phyloP scores from a whole-genome alignment of 2,888 invertebrate genomes.

The Eilema depressum region DNA sequence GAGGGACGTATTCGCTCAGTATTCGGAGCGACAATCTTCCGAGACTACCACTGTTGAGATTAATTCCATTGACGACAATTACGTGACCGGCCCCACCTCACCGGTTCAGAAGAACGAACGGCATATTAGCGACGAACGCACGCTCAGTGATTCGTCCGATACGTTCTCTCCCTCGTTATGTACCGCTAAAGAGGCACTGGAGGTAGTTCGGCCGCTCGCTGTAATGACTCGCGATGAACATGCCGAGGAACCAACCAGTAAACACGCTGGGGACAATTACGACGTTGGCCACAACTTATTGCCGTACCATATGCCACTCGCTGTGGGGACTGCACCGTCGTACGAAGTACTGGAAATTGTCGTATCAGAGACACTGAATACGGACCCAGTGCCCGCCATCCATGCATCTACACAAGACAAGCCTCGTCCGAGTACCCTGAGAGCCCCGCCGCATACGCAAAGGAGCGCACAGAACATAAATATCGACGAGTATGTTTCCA shows the following conservation, averaged over 20 bases:
- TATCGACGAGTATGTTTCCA: conserved; percentile 84
- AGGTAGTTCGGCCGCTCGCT: conserved; percentile 22
- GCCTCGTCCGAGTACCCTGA: conserved; percentile 31
- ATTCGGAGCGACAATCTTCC: conserved; percentile 37
- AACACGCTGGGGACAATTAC: conserved; percentile 54
- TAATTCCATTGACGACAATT: conserved; percentile 34
- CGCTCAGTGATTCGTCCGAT: conserved; percentile 60
- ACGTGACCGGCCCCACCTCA: conserved; percentile 25
- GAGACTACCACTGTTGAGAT: conserved; percentile 45
- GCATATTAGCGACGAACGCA: conserved; percentile 49
- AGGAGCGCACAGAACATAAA: conserved; percentile 59
- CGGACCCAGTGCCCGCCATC: conserved; percentile 40
- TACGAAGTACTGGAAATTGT: conserved; percentile 80
- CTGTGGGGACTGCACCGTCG: conserved; percentile 58
- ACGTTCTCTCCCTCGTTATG: conserved; percentile 65
- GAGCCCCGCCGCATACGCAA: conserved; percentile 40
- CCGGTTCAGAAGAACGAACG: conserved; percentile 26
- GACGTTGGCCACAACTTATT: conserved; percentile 60
- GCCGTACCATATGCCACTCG: conserved; percentile 59
- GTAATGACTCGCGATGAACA: conserved; percentile 44
- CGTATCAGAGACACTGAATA: conserved; percentile 75
- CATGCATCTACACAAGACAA: conserved; percentile 25
- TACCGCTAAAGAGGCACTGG: conserved; percentile 62
- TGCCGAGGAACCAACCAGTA: conserved; percentile 60
- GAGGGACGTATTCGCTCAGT: conserved; percentile 33